Percentiles rank a stretch among this genome's conserved stretches.
Evolutionary conservation across 1,140 invertebrate genomes (phyloP).

Genomic region (Euura lappo): DNA sequence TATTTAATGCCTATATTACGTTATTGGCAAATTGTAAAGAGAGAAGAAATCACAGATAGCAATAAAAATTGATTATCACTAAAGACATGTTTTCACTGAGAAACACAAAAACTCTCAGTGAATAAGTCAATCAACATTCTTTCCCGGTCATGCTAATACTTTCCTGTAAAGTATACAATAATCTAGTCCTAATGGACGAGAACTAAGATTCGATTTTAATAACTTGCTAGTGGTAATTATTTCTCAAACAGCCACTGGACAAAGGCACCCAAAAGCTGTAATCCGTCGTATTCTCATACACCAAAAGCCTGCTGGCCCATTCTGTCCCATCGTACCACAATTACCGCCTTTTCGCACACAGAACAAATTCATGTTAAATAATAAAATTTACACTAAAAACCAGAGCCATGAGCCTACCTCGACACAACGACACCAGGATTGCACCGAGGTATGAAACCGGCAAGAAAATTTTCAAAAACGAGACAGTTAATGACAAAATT

Average conservation of each 20-base stretch:
- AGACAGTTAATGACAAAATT: background rate
- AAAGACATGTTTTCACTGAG: too few species aligned
- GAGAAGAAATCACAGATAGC: background rate
- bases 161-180: too few species aligned
- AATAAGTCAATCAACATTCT: too few species aligned
- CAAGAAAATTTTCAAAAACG: slow-evolving; percentile 12
- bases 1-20: background rate
- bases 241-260: background rate
- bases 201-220: too few species aligned
- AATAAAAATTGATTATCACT: background rate
- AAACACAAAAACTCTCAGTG: too few species aligned
- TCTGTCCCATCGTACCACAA: slow-evolving; percentile 5
- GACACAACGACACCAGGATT: background rate
- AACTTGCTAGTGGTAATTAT: background rate
- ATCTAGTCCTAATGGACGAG: too few species aligned
- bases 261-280: slow-evolving; percentile 4
- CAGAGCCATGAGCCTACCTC: background rate
- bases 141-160: too few species aligned
- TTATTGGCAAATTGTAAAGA: background rate
- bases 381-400: background rate
- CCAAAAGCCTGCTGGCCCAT: slow-evolving; percentile 6
- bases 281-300: slow-evolving; percentile 2
- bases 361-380: background rate
- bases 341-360: slow-evolving; percentile 4
- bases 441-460: background rate